Evolutionary conservation across 2,797 vertebrate species (phyloP).

Genomic region (Oceanodroma leucorhoa): DNA sequence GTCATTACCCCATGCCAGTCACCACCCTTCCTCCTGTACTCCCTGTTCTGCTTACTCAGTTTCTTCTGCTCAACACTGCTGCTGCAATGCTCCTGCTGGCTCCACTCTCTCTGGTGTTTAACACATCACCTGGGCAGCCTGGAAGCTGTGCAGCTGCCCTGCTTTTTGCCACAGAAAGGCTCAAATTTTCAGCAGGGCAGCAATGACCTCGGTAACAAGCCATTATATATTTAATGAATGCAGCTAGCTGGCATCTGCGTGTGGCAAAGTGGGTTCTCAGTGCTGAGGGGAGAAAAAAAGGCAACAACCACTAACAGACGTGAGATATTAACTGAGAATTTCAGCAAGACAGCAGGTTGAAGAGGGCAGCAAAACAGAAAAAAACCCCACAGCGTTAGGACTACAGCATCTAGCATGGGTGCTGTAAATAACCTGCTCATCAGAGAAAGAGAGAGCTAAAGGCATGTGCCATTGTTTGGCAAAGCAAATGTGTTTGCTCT

Average conservation of each 20-base stretch:
- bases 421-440: not conserved
- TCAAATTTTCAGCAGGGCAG: not conserved
- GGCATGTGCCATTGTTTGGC: not conserved
- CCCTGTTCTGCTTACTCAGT: not conserved
- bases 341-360: not conserved
- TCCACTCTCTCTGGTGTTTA: not conserved
- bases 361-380: not conserved
- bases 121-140: not conserved
- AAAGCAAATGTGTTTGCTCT: not conserved
- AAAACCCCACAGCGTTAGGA: not conserved
- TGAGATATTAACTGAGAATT: not conserved
- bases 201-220: not conserved
- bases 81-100: rapidly evolving
- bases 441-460: not conserved
- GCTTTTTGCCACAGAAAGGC: not conserved
- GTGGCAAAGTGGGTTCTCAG: not conserved
- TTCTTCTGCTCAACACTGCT: not conserved
- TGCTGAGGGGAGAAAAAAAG: not conserved
- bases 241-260: not conserved
- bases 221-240: not conserved
- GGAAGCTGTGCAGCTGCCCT: not conserved
- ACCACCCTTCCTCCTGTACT: rapidly evolving
- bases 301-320: not conserved
- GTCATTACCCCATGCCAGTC: not conserved
- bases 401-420: not conserved